A percentile compares a stretch with the other conserved stretches of the same genome.
These are phyloP conservation scores for Pteruthius melanotis DNA, from an alignment of 2,113 vertebrate species.

Conservation along the genomic window DNA sequence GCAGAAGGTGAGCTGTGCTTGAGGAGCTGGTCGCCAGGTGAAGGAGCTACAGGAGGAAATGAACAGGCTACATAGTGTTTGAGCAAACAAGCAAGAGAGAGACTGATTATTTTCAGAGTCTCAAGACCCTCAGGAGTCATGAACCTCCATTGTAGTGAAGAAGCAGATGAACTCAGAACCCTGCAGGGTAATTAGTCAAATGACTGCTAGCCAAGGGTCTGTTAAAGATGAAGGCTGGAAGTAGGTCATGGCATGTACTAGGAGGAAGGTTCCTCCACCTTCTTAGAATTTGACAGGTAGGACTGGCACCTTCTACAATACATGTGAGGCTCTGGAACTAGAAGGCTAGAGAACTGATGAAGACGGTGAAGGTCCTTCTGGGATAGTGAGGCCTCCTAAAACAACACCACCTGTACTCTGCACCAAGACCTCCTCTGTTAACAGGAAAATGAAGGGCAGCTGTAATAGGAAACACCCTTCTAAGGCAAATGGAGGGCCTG, in stretches of 20 bases:
- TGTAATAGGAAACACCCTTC: background rate
- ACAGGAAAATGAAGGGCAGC: background rate
- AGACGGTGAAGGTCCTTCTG: background rate
- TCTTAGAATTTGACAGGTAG: background rate
- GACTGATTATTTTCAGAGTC: background rate
- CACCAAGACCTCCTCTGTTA: background rate
- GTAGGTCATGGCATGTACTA: background rate
- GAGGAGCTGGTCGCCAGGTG: background rate
- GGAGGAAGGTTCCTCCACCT: background rate
- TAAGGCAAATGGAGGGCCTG: rapidly evolving
- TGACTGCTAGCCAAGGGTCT: background rate
- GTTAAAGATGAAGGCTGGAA: background rate
- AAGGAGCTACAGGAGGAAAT: background rate
- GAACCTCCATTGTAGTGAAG: background rate
- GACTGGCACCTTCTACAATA: background rate
- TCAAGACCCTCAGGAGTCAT: background rate
- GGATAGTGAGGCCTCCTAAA: background rate
- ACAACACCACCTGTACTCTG: too few species aligned
- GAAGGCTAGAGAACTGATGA: background rate
- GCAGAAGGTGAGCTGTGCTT: background rate
- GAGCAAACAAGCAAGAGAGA: background rate
- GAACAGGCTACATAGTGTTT: background rate
- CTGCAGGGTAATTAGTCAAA: background rate
- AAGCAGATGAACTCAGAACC: background rate
- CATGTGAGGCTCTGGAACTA: background rate